These are phyloP conservation scores for Balearica regulorum DNA, from an alignment of 2,797 vertebrate species.

Conservation along the genomic window DNA sequence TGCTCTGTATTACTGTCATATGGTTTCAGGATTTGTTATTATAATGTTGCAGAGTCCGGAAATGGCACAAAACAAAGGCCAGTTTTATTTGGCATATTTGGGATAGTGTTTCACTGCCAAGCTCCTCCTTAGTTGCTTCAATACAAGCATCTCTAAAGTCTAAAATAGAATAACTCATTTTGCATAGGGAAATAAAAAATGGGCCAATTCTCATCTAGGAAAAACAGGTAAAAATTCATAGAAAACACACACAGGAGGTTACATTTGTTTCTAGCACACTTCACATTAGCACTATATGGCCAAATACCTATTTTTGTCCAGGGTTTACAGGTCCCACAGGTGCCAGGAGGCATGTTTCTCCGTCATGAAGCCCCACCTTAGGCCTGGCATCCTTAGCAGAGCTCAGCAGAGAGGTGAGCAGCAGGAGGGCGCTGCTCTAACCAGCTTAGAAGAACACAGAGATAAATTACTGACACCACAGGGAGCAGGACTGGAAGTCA, in stretches of 20 bases:
- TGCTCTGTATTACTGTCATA: constrained; percentile 56
- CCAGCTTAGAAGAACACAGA: background rate
- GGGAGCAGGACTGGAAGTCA: background rate
- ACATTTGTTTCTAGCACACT: background rate
- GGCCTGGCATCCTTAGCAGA: background rate
- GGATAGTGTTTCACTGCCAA: constrained; percentile 42
- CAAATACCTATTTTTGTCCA: background rate
- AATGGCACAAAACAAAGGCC: constrained; percentile 59
- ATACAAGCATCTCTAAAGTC: background rate
- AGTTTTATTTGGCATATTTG: constrained; percentile 55
- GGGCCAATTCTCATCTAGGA: background rate
- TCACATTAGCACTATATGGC: background rate
- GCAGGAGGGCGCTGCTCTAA: background rate
- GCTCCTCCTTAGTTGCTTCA: constrained; percentile 22
- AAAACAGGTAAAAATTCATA: background rate
- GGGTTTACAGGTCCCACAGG: background rate
- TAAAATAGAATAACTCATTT: constrained; percentile 41
- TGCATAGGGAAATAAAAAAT: background rate
- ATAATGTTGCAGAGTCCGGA: constrained; percentile 31
- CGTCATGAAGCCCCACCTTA: background rate
- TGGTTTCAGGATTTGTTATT: constrained; percentile 51
- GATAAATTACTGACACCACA: background rate
- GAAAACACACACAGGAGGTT: background rate
- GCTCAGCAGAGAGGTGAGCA: background rate
- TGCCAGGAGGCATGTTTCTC: background rate